Evolutionary conservation across 1,140 invertebrate genomes (phyloP), one percentile per base, ranked within the genome.

Genomic region (Drosophila guanche): DNA sequence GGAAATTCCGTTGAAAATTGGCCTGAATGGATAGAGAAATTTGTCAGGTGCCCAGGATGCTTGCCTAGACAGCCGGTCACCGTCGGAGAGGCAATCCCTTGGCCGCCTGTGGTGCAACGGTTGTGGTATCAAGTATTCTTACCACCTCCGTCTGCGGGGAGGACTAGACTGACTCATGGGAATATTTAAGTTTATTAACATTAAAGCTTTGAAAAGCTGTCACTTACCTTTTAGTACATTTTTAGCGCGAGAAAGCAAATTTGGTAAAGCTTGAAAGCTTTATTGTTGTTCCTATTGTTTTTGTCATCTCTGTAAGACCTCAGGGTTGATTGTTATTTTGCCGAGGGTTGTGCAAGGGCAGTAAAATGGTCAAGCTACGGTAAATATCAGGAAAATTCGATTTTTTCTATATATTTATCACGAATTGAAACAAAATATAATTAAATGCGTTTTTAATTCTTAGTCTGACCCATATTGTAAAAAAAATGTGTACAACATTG

Each of bases 1-100:
- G 60, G 50, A 66, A 85, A 86, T 86, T 86, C 81, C 56, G 50
- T 73, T 76, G 80, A 86, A 85, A 80, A 74, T 76, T 60, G 8
- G n/a, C 42, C 79, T 84, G 80, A 29, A 42, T 46, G 48, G n/a
- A 41, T 47, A 14, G 43, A 62, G 33, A 50, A 62, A 79, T 79
- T 63, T 50, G 73, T 77, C 81, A 86, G 81, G 81, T 86, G 81
- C 72, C 50, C 58, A 53, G 55, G 27, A 56, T 42, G 56, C 45
- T 52, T 43, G 76, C 51, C 75, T 67, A 90, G 88, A 90, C 88
- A 74, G 66, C 57, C 45, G 80, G 86, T 90, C 86, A 79, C 86
- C 81, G 53, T 12, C 37, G 27, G 23, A 52, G 33, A 45, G 45
- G 27, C 7, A 56, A 20, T 59, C 27, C 37, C 27, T n/a, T 23